A percentile compares a stretch with the other conserved stretches of the same genome.
Evolutionary conservation across 2,888 invertebrate species (phyloP).

Genomic region (Lamellibrachia satsuma): DNA sequence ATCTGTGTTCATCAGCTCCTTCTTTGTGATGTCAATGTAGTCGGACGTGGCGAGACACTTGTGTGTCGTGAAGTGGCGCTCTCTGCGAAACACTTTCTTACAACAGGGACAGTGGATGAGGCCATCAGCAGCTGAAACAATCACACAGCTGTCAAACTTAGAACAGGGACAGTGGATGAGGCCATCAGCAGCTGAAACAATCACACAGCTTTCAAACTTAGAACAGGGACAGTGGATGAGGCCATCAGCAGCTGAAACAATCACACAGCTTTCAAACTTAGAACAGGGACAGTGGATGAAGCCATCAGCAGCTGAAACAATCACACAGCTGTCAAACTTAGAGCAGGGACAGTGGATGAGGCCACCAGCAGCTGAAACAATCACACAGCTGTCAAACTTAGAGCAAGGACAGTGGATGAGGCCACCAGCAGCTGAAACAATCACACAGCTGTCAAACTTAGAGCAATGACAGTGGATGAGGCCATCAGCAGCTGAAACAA

Average conservation of each 20-base stretch:
- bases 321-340: too few species aligned
- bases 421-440: constrained; percentile 50
- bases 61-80: constrained; percentile 61
- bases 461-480: constrained; percentile 37
- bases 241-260: too few species aligned
- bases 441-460: too few species aligned
- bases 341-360: too few species aligned
- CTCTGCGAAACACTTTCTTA: constrained; percentile 55
- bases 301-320: too few species aligned
- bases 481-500: constrained; percentile 46
- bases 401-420: too few species aligned
- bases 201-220: constrained; percentile 20
- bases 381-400: too few species aligned
- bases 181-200: constrained; percentile 47
- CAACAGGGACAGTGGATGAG: constrained; percentile 56
- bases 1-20: constrained; percentile 44
- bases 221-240: background rate
- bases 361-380: constrained; percentile 51
- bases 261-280: background rate
- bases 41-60: constrained; percentile 58
- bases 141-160: constrained; percentile 47
- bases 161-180: constrained; percentile 46
- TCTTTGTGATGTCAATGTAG: constrained; percentile 59
- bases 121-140: constrained; percentile 47
- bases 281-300: background rate